These are phyloP conservation scores for Belgica antarctica DNA, from an alignment of 2,888 invertebrate species.

Conservation along the genomic window DNA sequence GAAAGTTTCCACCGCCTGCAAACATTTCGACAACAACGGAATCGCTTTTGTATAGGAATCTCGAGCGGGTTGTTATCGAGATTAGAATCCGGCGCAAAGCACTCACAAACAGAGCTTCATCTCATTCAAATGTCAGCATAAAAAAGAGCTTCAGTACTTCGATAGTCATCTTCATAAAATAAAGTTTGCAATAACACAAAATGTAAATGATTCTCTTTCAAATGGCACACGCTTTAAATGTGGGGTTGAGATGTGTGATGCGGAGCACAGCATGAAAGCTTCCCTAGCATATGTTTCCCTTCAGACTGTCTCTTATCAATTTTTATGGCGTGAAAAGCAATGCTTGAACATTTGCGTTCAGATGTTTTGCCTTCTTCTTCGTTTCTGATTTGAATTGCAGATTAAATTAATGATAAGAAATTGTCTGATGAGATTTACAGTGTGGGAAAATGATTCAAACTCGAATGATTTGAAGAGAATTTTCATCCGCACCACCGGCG, in stretches of 20 bases:
- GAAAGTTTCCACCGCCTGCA: too few relatives aligned
- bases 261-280: background rate
- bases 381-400: too few relatives aligned
- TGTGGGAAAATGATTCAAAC: background rate
- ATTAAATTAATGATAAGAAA: slow-evolving; percentile 3
- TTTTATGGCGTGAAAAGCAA: background rate
- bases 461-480: background rate
- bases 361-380: too few relatives aligned
- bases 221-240: background rate
- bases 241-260: background rate
- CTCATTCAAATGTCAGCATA: background rate
- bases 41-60: too few relatives aligned
- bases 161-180: slow-evolving; percentile 41
- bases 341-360: background rate
- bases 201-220: slow-evolving; percentile 2
- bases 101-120: too few relatives aligned
- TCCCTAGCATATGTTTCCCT: background rate
- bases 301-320: background rate
- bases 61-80: background rate
- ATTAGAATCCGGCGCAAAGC: background rate
- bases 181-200: slow-evolving; percentile 36
- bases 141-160: slow-evolving; percentile 22
- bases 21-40: too few relatives aligned
- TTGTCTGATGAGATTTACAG: background rate
- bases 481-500: too few relatives aligned